Base-by-base conservation (phyloP, 92 coral and sea anemone species). In the Palythoa grandiflora region DNA sequence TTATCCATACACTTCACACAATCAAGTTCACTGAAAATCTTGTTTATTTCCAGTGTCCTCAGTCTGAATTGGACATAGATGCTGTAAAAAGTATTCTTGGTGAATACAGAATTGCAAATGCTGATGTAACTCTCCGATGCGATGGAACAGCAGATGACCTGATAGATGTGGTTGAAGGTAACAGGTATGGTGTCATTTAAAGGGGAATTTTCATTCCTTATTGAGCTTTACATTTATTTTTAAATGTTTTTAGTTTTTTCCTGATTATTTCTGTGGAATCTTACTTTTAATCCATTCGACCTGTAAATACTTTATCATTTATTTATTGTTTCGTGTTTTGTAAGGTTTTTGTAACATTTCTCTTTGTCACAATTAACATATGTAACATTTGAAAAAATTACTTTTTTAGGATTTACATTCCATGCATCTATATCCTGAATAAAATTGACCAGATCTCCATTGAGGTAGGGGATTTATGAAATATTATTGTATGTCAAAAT, bases 391-490 rank as follows among this genome's bases (percentile, higher is more conserved):
- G 5, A 14, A 71, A n/a, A n/a, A n/a, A 59, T 28, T 63, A 17
- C 36, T 70, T 36, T 80, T 68, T 9, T 88, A 97, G 99, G 91
- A 95, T 97, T 19, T 97, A 95, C 73, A 91, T 97, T 72, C 99
- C 99, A 12, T 97, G 99, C 78, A 94, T 97, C 79, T 97, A 90
- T 73, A 91, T 97, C 85, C 90, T 97, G 76, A 97, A 97, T 89
- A 97, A 97, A 80, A 97, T 97, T 80, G 99, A 97, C 86, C 99
- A 97, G 91, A 97, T 97, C 57, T 97, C 99, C 21, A 94, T 97
- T 44, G 99, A 97, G 96, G 98, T 94, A 80, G 61, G 93, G 11
- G 15, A 16, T 8, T 4, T 44, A 44, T 44, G 5, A 44, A 44
- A 44, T 44, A 44, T 44, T 44, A 44, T 44, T 44, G 6, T 2